Conservation (phyloP, 92 coral and sea anemone genomes). For the Hydrozoanthus gracilis region DNA sequence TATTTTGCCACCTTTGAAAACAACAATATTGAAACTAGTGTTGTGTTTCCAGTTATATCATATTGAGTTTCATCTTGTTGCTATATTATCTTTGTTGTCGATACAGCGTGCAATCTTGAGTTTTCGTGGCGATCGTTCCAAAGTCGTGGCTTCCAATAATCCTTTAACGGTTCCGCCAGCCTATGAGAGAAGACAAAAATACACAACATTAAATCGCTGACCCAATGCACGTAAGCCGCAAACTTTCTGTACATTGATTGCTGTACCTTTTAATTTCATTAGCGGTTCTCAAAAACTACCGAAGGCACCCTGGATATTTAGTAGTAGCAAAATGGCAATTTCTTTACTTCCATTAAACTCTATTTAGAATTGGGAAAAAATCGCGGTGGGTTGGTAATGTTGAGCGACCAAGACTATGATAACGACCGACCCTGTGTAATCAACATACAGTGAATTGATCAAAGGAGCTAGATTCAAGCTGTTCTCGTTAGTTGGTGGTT, state of each 20-base stretch:
- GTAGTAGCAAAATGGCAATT: too few relatives aligned
- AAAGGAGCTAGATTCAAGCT: background rate
- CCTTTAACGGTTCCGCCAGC: constrained; percentile 29
- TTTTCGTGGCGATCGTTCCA: background rate
- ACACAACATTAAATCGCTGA: constrained; percentile 12
- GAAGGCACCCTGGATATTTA: background rate
- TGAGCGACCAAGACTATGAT: background rate
- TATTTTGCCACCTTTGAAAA: background rate
- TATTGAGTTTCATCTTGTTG: constrained; percentile 28
- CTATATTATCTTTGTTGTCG: constrained; percentile 30
- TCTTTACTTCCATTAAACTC: too few relatives aligned
- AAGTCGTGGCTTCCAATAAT: constrained; percentile 33
- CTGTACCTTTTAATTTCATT: constrained; percentile 4
- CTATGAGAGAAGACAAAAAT: constrained; percentile 26
- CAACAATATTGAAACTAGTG: background rate
- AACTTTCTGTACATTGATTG: constrained; percentile 9
- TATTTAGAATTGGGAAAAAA: background rate
- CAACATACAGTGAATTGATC: background rate
- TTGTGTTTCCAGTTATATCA: background rate
- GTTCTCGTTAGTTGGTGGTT: background rate
- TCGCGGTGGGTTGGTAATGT: background rate
- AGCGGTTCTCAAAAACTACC: background rate
- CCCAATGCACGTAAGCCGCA: constrained; percentile 38
- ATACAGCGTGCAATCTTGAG: constrained; percentile 12
- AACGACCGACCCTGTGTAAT: background rate